Percentiles rank a stretch among this genome's conserved stretches.
Conservation (phyloP, 2,797 vertebrate genomes). For the Gymnothorax javanicus region DNA sequence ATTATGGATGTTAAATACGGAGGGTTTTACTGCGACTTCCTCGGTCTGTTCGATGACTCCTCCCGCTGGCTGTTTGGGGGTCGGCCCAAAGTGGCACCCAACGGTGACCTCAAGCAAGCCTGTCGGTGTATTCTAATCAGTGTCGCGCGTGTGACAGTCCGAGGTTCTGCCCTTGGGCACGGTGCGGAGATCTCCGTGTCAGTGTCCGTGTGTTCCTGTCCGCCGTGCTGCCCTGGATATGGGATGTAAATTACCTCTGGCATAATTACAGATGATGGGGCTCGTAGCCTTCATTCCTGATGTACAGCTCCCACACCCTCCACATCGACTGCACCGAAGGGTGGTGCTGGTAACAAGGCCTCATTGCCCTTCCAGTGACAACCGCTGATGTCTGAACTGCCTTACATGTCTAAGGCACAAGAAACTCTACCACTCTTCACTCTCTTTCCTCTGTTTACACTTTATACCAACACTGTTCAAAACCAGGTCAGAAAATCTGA, state of each 20-base stretch:
- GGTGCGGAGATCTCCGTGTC: conserved; percentile 70
- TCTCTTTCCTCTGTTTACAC: background rate
- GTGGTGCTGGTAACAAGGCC: conserved; percentile 42
- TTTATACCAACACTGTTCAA: background rate
- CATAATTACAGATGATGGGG: conserved; percentile 83
- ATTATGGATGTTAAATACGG: no score
- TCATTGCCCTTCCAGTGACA: background rate
- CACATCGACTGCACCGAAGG: conserved; percentile 29
- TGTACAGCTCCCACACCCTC: background rate
- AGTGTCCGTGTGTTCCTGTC: conserved; percentile 81
- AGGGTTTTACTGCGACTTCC: no score
- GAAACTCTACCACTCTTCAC: no score
- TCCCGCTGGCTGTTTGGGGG: conserved; percentile 38
- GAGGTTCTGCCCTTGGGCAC: conserved; percentile 74
- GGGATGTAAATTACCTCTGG: conserved; percentile 82
- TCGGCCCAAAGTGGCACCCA: conserved; percentile 68
- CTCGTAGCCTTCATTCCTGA: conserved; percentile 71
- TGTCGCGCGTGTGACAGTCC: conserved; percentile 81
- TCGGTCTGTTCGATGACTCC: no score
- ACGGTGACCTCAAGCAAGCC: conserved; percentile 75
- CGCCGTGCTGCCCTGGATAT: conserved; percentile 73
- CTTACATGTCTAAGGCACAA: background rate
- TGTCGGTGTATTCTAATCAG: conserved; percentile 85
- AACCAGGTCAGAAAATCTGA: no score
- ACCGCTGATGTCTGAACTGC: conserved; percentile 1